Conservation (phyloP, 2,797 vertebrate species). For the Myripristis murdjan region DNA sequence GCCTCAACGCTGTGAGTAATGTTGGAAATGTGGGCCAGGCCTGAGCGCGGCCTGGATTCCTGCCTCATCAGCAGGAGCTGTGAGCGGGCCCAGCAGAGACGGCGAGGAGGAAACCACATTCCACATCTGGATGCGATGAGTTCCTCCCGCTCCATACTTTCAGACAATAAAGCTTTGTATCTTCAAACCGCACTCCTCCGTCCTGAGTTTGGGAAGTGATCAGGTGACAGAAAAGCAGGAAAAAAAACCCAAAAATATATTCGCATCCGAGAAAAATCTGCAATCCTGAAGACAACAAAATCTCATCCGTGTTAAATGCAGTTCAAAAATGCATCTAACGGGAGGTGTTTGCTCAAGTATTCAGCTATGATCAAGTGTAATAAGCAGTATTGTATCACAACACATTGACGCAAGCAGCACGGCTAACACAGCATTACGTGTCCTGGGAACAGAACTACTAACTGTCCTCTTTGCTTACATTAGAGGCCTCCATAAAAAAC, state of each 20-base stretch:
- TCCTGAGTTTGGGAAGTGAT: background rate
- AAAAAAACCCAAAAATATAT: background rate
- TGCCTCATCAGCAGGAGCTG: conserved; percentile 45
- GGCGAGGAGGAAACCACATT: conserved; percentile 63
- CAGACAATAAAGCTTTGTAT: conserved; percentile 27
- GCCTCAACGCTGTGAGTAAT: conserved; percentile 14
- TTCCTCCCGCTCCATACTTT: conserved; percentile 46
- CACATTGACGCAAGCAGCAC: background rate
- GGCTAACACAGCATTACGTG: background rate
- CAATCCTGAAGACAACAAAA: no score
- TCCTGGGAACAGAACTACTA: background rate
- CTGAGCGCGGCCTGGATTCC: background rate
- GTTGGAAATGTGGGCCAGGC: conserved; percentile 14
- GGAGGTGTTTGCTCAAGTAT: no score
- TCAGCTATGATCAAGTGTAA: background rate
- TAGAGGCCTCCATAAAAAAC: background rate
- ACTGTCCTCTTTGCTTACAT: background rate
- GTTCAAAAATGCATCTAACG: no score
- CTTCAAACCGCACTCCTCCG: background rate
- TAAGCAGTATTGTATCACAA: background rate
- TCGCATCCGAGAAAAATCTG: no score
- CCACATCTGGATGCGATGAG: conserved; percentile 79
- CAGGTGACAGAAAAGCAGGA: background rate
- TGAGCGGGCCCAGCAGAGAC: conserved; percentile 25
- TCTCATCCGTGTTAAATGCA: no score